These are phyloP conservation scores for Drosophila vallismaia DNA, from an alignment of 2,888 invertebrate species.

Conservation along the genomic window DNA sequence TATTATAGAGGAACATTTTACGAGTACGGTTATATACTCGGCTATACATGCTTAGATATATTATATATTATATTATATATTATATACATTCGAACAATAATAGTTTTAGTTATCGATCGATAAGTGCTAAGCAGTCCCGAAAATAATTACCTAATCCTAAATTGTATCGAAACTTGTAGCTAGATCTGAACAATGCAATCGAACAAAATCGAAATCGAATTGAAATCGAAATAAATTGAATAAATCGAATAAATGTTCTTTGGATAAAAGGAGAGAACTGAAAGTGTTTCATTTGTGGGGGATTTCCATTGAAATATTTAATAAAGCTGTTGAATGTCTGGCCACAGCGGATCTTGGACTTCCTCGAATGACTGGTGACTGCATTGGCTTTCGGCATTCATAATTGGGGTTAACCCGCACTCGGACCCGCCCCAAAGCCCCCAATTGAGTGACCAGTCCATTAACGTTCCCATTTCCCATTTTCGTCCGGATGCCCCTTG, in stretches of 20 bases:
- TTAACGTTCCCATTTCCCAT: slow-evolving; percentile 47
- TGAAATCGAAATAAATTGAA: slow-evolving; percentile 48
- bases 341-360: slow-evolving; percentile 9
- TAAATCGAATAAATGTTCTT: slow-evolving; percentile 66
- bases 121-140: slow-evolving; percentile 48
- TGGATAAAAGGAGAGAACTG: slow-evolving; percentile 7
- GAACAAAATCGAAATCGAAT: slow-evolving; percentile 11
- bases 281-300: slow-evolving; percentile 1
- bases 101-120: slow-evolving; percentile 64
- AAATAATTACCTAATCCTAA: slow-evolving; percentile 1
- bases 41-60: slow-evolving; percentile 44
- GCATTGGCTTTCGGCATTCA: slow-evolving; percentile 20
- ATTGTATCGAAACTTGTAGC: slow-evolving; percentile 56
- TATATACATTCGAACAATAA: slow-evolving; percentile 72
- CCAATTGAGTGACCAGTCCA: slow-evolving; percentile 43
- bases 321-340: not conserved
- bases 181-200: slow-evolving; percentile 59
- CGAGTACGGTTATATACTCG: slow-evolving; percentile 39
- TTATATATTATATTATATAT: slow-evolving; percentile 13
- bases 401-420: slow-evolving; percentile 28
- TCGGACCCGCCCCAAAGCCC: not conserved
- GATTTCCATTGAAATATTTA: not conserved
- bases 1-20: slow-evolving; percentile 47
- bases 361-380: slow-evolving; percentile 6
- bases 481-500: slow-evolving; percentile 27